phyloP scores from a whole-genome alignment of 1,140 invertebrate species.

The Harpegnathos saltator region DNA sequence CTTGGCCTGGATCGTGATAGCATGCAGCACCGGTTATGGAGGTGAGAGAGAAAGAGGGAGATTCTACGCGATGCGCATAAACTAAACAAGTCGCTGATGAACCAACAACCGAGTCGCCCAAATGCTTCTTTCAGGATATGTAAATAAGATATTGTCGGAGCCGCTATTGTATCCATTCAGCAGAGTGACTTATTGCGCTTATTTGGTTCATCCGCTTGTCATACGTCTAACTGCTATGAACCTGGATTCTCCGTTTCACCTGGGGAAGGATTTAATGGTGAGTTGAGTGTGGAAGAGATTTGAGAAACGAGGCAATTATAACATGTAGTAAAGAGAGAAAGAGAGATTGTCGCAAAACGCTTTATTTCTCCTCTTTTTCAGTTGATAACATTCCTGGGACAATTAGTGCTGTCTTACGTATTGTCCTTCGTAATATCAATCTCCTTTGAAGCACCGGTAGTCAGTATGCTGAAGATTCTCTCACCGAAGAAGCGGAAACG shows the following conservation, averaged over 20 bases:
- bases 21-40: slow-evolving; percentile 95
- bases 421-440: slow-evolving; percentile 92
- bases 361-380: slow-evolving; percentile 80
- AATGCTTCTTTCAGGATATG: slow-evolving; percentile 87
- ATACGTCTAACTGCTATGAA: slow-evolving; percentile 92
- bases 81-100: not conserved
- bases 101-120: slow-evolving; percentile 42
- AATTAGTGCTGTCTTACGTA: slow-evolving; percentile 91
- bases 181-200: slow-evolving; percentile 93
- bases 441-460: slow-evolving; percentile 93
- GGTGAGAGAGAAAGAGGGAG: slow-evolving; percentile 84
- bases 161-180: slow-evolving; percentile 93
- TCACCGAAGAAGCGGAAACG: slow-evolving; percentile 88
- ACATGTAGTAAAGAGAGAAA: no score
- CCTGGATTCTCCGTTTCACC: slow-evolving; percentile 91
- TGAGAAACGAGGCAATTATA: not conserved
- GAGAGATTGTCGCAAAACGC: slow-evolving; percentile 22
- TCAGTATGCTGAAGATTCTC: slow-evolving; percentile 93
- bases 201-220: slow-evolving; percentile 93
- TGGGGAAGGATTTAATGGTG: slow-evolving; percentile 91
- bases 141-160: slow-evolving; percentile 90
- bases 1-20: slow-evolving; percentile 94
- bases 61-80: not conserved
- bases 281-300: slow-evolving; percentile 68
- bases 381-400: slow-evolving; percentile 92